Evolutionary conservation across 2,888 invertebrate genomes (phyloP), one percentile per base, ranked within the genome.

Genomic region (Geotrupes spiniger): DNA sequence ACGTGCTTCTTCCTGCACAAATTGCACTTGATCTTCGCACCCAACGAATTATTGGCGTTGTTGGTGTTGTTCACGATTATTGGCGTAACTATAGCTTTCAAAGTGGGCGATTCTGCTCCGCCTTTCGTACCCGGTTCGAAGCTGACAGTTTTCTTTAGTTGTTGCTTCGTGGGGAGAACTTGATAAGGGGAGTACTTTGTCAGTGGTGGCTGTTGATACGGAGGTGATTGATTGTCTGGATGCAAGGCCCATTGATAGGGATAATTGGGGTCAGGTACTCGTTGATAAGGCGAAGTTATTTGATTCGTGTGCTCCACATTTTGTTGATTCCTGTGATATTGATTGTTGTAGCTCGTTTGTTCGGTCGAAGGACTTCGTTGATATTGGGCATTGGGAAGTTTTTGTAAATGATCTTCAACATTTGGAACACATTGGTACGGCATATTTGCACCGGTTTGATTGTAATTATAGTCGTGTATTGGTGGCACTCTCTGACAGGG

Each of bases 1-100:
- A 92, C 85, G 53, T 84, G 81, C 65, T 91, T 89, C 70, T 93
- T 93, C 48, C 91, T 80, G 73, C 94, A 95, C 60, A 95, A 77
- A 73, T 89, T 87, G 70, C 94, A 94, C 49, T 85, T 49, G 8
- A 47, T 25, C 10, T 46, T 51, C 11, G 44, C 28, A 29, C 27
- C 27, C 1, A 27, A 25, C 5, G 12, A 31, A 26, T 14, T 46
- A 25, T 36, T 36, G 10, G 11, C 36, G 42, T 42, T 33, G 16
- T 42, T 44, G 4, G 46, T n/a, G 21, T 65, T 71, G 52, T 76
- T 61, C 58, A 76, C 64, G 37, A 69, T 61, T 49, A 71, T 71
- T 4, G 72, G 71, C n/a, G 69, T 69, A 9, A 70, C 66, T 6
- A 69, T 61, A 1, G 72, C 67, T 62, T 70, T 69, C 5, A 69